A percentile compares a stretch with the other conserved stretches of the same genome.
These are phyloP conservation scores for Andrena flavipes DNA, from an alignment of 2,888 invertebrate genomes.

Conservation along the genomic window DNA sequence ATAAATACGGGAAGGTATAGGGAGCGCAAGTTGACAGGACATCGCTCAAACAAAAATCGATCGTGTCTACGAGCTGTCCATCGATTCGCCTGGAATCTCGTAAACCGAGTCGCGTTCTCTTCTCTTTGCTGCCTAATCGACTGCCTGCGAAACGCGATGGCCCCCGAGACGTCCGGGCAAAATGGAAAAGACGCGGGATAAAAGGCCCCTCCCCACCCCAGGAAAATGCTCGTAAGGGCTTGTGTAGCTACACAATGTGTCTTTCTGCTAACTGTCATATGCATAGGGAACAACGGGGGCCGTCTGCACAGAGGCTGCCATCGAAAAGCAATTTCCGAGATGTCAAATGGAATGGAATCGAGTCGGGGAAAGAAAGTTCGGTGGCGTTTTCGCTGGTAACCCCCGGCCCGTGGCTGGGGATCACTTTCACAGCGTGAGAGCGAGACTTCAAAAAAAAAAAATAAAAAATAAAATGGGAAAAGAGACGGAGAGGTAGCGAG, in stretches of 20 bases:
- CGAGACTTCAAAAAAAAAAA: constrained; percentile 51
- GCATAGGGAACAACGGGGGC: constrained; percentile 73
- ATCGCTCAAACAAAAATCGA: constrained; percentile 39
- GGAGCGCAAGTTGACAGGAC: constrained; percentile 14
- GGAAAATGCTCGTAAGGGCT: constrained; percentile 51
- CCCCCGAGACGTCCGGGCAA: not conserved
- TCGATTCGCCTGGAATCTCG: constrained; percentile 27
- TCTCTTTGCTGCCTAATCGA: constrained; percentile 15
- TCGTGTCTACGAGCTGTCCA: constrained; percentile 10
- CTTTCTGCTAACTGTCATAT: constrained; percentile 72
- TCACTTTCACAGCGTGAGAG: constrained; percentile 57
- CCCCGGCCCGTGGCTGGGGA: constrained; percentile 44
- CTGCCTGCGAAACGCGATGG: not conserved
- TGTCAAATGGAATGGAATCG: constrained; percentile 74
- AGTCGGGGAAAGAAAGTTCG: constrained; percentile 62
- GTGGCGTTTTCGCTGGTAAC: constrained; percentile 66
- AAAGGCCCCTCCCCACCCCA: not conserved
- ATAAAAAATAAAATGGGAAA: not conserved
- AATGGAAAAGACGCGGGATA: constrained; percentile 5
- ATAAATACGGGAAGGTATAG: constrained; percentile 45
- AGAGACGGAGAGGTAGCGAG: not conserved
- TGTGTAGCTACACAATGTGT: constrained; percentile 59
- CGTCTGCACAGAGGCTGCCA: constrained; percentile 64
- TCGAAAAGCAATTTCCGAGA: constrained; percentile 79
- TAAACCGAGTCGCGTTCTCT: constrained; percentile 17